phyloP scores from a whole-genome alignment of 2,888 invertebrate genomes.

The Troides helena region DNA sequence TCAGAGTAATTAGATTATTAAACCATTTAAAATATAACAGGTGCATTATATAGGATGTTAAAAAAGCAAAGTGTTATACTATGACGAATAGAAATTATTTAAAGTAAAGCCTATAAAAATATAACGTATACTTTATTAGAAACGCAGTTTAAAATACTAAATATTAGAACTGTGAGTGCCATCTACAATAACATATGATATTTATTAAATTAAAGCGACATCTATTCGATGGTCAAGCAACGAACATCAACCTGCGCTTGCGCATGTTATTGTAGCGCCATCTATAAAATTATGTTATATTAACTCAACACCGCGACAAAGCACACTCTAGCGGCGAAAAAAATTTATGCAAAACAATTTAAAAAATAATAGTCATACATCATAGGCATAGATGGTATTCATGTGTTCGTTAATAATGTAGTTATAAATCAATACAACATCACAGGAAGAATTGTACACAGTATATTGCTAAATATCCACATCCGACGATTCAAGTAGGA shows the following conservation, averaged over 20 bases:
- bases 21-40: too few relatives aligned
- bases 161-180: slow-evolving; percentile 1
- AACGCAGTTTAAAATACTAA: too few relatives aligned
- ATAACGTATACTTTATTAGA: too few relatives aligned
- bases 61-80: too few relatives aligned
- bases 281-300: slow-evolving; percentile 32
- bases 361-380: too few relatives aligned
- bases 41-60: too few relatives aligned
- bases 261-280: slow-evolving; percentile 36
- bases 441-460: background rate
- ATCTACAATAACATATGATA: slow-evolving; percentile 3
- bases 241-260: slow-evolving; percentile 32
- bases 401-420: too few relatives aligned
- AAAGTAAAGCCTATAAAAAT: too few relatives aligned
- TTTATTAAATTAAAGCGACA: slow-evolving; percentile 23
- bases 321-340: background rate
- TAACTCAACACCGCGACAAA: background rate
- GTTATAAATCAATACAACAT: too few relatives aligned
- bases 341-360: background rate
- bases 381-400: too few relatives aligned
- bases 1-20: background rate
- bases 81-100: background rate
- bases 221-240: slow-evolving; percentile 15
- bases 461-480: background rate
- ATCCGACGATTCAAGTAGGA: background rate